phyloP scores from a whole-genome alignment of 2,888 invertebrate species.

The Lepidochrysops patricia region DNA sequence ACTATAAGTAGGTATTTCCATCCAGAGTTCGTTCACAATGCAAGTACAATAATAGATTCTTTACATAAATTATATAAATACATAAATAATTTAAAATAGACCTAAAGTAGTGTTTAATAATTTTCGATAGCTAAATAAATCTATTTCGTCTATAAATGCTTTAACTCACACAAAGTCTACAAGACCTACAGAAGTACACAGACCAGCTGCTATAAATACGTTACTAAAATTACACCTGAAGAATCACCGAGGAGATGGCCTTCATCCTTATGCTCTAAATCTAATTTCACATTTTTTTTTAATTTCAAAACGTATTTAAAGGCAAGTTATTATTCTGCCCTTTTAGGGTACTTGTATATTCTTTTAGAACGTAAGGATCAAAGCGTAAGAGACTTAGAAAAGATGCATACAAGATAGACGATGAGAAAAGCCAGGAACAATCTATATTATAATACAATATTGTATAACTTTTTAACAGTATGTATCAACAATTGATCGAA shows the following conservation, averaged over 20 bases:
- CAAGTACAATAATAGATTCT: background rate
- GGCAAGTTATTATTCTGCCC: no score
- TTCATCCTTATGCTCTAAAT: background rate
- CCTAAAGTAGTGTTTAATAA: background rate
- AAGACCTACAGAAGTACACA: background rate
- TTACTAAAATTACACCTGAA: background rate
- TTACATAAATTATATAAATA: background rate
- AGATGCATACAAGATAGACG: background rate
- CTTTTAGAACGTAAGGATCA: background rate
- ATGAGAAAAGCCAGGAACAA: conserved; percentile 6
- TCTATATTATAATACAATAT: conserved; percentile 13
- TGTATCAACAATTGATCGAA: background rate
- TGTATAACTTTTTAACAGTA: background rate
- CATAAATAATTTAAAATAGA: background rate
- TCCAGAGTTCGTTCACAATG: background rate
- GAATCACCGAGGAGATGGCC: background rate
- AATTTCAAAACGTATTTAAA: no score
- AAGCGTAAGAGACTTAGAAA: background rate
- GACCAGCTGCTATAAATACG: conserved; percentile 1
- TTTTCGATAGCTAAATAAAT: conserved; percentile 6
- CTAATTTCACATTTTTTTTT: background rate
- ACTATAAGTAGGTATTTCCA: background rate
- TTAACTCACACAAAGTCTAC: conserved; percentile 1
- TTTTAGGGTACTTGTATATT: background rate
- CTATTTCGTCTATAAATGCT: conserved; percentile 1